Evolutionary conservation across 2,888 invertebrate genomes (phyloP).

Genomic region (Hipparchia semele): DNA sequence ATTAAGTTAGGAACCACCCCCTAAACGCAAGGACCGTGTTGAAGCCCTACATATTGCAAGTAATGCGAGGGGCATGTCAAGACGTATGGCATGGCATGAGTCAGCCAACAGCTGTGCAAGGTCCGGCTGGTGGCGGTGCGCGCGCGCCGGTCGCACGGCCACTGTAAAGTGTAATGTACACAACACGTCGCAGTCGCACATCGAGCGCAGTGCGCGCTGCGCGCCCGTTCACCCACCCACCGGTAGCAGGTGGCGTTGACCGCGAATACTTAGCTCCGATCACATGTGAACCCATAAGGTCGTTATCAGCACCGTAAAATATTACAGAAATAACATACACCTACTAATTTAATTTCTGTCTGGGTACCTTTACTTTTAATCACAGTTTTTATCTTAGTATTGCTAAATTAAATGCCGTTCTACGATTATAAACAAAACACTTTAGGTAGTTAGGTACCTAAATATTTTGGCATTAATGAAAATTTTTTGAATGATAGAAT

Average conservation of each 20-base stretch:
- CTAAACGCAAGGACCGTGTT: slow-evolving; percentile 4
- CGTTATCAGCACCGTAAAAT: background rate
- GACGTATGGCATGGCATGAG: slow-evolving; percentile 42
- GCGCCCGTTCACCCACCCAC: slow-evolving; percentile 50
- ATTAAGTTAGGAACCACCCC: too few relatives aligned
- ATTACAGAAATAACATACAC: background rate
- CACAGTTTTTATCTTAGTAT: background rate
- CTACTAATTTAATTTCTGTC: background rate
- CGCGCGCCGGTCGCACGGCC: slow-evolving; percentile 36
- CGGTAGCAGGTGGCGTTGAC: slow-evolving; percentile 41
- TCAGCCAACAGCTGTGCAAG: slow-evolving; percentile 47
- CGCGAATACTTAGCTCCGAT: slow-evolving; percentile 36
- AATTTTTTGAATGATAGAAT: too few relatives aligned
- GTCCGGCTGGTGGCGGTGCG: slow-evolving; percentile 44
- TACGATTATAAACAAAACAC: background rate
- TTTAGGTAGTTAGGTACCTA: background rate
- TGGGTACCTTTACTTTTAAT: background rate
- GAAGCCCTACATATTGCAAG: slow-evolving; percentile 17
- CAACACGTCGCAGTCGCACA: slow-evolving; percentile 51
- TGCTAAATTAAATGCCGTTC: background rate
- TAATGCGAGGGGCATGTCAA: slow-evolving; percentile 27
- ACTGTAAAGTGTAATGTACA: slow-evolving; percentile 7
- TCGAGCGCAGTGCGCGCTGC: slow-evolving; percentile 72
- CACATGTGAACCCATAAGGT: slow-evolving; percentile 49
- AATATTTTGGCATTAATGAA: too few relatives aligned